phyloP scores from a whole-genome alignment of 1,140 invertebrate genomes.

The Philotrypesis tridentata region DNA sequence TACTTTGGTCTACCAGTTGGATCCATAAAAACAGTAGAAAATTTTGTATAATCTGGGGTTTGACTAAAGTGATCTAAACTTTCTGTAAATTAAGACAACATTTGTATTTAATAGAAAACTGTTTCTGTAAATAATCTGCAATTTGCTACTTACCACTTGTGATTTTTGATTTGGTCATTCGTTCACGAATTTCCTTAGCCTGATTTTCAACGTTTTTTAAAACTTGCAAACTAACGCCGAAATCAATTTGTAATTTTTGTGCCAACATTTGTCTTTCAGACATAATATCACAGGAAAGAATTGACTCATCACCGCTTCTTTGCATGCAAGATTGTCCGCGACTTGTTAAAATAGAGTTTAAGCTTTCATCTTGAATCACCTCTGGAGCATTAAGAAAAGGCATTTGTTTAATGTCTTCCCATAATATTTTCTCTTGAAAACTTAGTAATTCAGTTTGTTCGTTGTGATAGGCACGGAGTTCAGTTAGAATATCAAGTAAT shows the following conservation, averaged over 20 bases:
- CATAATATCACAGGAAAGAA: conserved; percentile 73
- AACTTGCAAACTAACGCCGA: conserved; percentile 71
- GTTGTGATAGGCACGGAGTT: conserved; percentile 80
- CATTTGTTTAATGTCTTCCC: conserved; percentile 73
- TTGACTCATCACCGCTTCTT: conserved; percentile 69
- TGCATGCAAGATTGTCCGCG: conserved; percentile 75
- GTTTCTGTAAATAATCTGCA: background rate
- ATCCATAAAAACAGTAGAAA: conserved; percentile 58
- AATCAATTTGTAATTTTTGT: conserved; percentile 69
- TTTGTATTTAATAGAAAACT: background rate
- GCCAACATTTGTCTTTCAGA: conserved; percentile 64
- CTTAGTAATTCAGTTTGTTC: conserved; percentile 79
- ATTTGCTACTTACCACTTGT: conserved; percentile 52
- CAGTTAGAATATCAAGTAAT: conserved; percentile 78
- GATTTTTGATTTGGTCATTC: conserved; percentile 59
- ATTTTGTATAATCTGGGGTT: conserved; percentile 42
- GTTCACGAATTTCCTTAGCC: conserved; percentile 72
- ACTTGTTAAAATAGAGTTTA: conserved; percentile 58
- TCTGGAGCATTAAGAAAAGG: conserved; percentile 47
- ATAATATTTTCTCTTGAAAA: conserved; percentile 77
- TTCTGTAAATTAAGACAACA: conserved; percentile 13
- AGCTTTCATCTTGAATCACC: conserved; percentile 51
- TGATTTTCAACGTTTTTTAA: conserved; percentile 82
- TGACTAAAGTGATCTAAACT: conserved; percentile 6
- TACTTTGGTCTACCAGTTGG: conserved; percentile 58